phyloP scores from a whole-genome alignment of 1,140 invertebrate genomes.

The Cotesia vestalis region DNA sequence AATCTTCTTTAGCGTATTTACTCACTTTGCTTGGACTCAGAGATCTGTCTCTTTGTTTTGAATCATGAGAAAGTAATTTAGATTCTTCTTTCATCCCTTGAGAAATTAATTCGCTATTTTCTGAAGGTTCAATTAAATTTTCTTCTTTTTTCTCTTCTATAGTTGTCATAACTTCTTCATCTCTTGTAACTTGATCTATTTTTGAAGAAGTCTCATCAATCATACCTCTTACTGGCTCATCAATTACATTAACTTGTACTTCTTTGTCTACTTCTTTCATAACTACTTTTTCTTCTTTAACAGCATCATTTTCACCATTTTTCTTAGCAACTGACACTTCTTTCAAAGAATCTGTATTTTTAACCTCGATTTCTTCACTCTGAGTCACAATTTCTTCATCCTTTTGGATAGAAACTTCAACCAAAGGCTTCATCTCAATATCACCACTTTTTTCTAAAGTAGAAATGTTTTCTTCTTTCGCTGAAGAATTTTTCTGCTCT shows the following conservation, averaged over 20 bases:
- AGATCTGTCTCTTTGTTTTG: constrained; percentile 11
- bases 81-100: background rate
- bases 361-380: too few species aligned
- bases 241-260: too few species aligned
- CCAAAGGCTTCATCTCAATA: background rate
- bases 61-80: background rate
- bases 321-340: background rate
- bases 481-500: background rate
- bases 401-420: too few species aligned
- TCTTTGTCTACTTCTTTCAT: background rate
- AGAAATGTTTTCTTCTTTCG: background rate
- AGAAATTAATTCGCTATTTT: too few species aligned
- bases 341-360: too few species aligned
- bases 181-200: too few species aligned
- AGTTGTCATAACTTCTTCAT: too few species aligned
- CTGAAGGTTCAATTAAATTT: background rate
- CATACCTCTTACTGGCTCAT: too few species aligned
- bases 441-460: background rate
- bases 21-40: constrained; percentile 25
- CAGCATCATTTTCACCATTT: background rate
- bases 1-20: constrained; percentile 36
- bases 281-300: background rate
- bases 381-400: too few species aligned
- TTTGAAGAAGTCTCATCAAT: too few species aligned
- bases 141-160: too few species aligned